Base-by-base conservation (phyloP, 1,140 invertebrate genomes). In the Panagrolaimus sp. region DNA sequence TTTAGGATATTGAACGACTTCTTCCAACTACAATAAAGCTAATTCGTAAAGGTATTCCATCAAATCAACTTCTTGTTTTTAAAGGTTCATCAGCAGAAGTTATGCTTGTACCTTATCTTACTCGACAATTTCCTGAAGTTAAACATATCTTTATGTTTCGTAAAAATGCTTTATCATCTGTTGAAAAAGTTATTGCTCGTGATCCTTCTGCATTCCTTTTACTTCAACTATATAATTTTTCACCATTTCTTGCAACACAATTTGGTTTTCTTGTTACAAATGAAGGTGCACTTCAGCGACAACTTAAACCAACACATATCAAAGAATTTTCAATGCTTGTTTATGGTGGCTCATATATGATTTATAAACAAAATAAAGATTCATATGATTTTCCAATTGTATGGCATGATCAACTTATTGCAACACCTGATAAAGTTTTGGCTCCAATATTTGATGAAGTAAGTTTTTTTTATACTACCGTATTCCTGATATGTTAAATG, bases 71-170 rank as follows among this genome's bases (percentile, higher is more conserved):
- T 8, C n/a, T 57, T 5, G 51, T 57, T 16, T 27, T 57, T 27
- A 57, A 57, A 57, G 27, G 20, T 9, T 25, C 51, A 11, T 57
- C 51, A 8, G 27, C 51, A 2, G 51, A 57, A 57, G 51, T 27
- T 27, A 16, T 25, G 11, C 51, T 57, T 20, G 51, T 57, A 2
- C 51, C 51, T 0, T 20, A 20, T 16, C 27, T 57, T 27, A 57
- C 20, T 25, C 20, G 27, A 57, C 20, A 20, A 11, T 27, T 57
- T 16, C 51, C 51, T 5, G 51, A 57, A 11, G n/a, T 57, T 8
- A 13, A 57, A 13, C 51, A 57, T 20, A 27, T 57, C 8, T 57
- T 57, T 27, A 57, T 57, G 51, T 57, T 57, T 16, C 51, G 51
- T 57, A 20, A 16, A 20, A 13, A 57, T n/a, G 51, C 20, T 23